These are phyloP conservation scores for Tipula lateralis DNA, from an alignment of 2,888 invertebrate genomes.

Conservation along the genomic window DNA sequence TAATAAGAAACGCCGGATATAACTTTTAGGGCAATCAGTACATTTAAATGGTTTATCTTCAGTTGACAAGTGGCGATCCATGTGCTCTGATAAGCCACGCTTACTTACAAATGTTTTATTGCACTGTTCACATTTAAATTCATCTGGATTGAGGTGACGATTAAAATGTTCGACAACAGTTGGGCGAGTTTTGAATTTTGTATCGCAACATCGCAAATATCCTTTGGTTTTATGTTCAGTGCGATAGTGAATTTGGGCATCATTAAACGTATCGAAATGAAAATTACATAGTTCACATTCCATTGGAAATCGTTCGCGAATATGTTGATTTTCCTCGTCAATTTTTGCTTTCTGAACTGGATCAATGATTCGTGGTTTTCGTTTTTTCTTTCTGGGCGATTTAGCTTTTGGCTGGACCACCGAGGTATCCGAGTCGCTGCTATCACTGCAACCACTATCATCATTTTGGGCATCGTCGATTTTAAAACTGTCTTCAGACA, in stretches of 20 bases:
- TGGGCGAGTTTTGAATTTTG: conserved; percentile 35
- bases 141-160: conserved; percentile 37
- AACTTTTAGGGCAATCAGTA: conserved; percentile 37
- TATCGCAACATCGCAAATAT: conserved; percentile 37
- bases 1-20: conserved; percentile 37
- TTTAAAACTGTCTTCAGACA: not conserved
- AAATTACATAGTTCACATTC: conserved; percentile 36
- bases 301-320: conserved; percentile 34
- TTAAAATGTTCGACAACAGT: conserved; percentile 37
- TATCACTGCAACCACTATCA: not conserved
- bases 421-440: not conserved
- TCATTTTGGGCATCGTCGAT: not conserved
- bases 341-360: not conserved
- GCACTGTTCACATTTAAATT: conserved; percentile 31
- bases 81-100: conserved; percentile 36
- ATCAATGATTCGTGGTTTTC: not conserved
- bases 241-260: conserved; percentile 36
- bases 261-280: conserved; percentile 31
- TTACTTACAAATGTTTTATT: conserved; percentile 35
- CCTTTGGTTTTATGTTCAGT: conserved; percentile 36
- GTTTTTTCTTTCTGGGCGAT: not conserved
- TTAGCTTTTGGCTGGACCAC: not conserved
- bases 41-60: conserved; percentile 36
- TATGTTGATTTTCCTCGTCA: not conserved
- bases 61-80: conserved; percentile 36